Evolutionary conservation across 2,797 vertebrate genomes (phyloP).

Genomic region (Pseudomugil gertrudae): DNA sequence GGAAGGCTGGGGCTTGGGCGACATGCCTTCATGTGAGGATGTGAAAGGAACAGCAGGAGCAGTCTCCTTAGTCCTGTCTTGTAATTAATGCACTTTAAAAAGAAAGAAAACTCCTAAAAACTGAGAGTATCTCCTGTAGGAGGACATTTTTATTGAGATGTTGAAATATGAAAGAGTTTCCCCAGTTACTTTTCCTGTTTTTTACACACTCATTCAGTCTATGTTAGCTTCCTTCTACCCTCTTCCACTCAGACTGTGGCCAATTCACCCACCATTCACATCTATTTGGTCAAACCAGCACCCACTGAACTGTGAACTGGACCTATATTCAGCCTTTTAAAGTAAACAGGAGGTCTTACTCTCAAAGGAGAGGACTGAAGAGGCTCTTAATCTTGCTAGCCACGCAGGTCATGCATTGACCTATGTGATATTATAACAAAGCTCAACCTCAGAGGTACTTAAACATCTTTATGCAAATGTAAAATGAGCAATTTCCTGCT

Average conservation of each 20-base stretch:
- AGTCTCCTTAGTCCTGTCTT: conserved; percentile 3
- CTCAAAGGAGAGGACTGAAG: neutral
- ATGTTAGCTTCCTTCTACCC: neutral
- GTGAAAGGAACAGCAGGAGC: conserved; percentile 17
- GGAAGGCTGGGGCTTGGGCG: conserved; percentile 14
- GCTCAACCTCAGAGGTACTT: neutral
- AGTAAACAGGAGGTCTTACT: neutral
- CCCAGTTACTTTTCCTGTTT: neutral
- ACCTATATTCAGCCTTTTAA: neutral
- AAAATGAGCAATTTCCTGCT: neutral
- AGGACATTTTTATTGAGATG: too few species aligned
- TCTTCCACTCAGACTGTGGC: neutral
- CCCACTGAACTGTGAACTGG: neutral
- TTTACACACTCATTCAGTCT: neutral
- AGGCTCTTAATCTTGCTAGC: neutral
- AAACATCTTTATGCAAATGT: neutral
- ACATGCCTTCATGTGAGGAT: conserved; percentile 13
- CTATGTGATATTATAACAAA: neutral
- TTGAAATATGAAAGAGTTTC: too few species aligned
- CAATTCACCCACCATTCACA: neutral
- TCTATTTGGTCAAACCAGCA: neutral
- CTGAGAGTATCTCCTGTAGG: too few species aligned
- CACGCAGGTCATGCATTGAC: neutral
- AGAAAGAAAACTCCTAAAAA: too few species aligned
- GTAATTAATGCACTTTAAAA: too few species aligned